A percentile compares a stretch with the other conserved stretches of the same genome.
phyloP scores from a whole-genome alignment of 1,140 invertebrate genomes.

The Lysiphlebus fabarum region DNA sequence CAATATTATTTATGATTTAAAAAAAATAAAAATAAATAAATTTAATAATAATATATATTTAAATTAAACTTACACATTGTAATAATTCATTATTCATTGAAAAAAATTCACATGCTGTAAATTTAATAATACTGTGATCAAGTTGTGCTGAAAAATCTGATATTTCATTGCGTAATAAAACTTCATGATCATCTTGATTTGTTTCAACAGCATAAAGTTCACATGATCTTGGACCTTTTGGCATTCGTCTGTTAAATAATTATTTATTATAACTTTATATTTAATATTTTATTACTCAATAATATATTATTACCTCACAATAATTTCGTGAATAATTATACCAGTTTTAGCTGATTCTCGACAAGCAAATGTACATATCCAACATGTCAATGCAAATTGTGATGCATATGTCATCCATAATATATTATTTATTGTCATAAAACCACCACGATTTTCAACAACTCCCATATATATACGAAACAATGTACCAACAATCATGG shows the following conservation, averaged over 20 bases:
- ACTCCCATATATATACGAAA: conserved; percentile 43
- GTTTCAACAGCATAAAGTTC: conserved; percentile 24
- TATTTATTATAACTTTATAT: not conserved
- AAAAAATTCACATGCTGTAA: conserved; percentile 38
- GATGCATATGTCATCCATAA: conserved; percentile 38
- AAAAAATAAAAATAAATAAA: conserved; percentile 10
- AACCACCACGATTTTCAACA: conserved; percentile 32
- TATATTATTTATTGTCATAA: conserved; percentile 40
- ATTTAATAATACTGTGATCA: conserved; percentile 27
- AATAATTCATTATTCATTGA: conserved; percentile 37
- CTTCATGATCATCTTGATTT: conserved; percentile 21
- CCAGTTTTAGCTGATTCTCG: conserved; percentile 33
- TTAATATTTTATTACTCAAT: not conserved
- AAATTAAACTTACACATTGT: conserved; percentile 30
- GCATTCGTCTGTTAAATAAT: conserved; percentile 17
- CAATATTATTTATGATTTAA: not conserved
- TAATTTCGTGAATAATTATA: conserved; percentile 26
- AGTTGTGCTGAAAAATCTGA: conserved; percentile 38
- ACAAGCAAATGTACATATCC: conserved; percentile 29
- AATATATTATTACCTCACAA: conserved; percentile 23
- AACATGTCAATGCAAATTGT: conserved; percentile 34
- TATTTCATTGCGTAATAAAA: conserved; percentile 31
- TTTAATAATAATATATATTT: conserved; percentile 8
- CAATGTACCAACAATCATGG: conserved; percentile 37
- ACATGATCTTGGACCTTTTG: conserved; percentile 20